phyloP scores from a whole-genome alignment of 2,113 vertebrate species.

The Rallus limicola region DNA sequence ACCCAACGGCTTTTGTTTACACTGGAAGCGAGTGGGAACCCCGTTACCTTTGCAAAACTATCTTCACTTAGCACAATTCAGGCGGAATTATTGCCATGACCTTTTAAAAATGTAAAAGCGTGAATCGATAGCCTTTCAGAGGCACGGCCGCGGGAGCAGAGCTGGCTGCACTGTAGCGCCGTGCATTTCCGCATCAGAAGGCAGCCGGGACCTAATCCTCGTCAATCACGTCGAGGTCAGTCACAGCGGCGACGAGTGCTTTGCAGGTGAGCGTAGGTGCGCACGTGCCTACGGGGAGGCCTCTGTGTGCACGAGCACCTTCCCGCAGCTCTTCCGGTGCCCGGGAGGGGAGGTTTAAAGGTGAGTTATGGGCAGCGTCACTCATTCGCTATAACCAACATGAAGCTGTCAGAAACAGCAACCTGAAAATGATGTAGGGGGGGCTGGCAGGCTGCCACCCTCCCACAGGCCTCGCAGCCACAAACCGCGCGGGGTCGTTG shows the following conservation, averaged over 20 bases:
- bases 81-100: slow-evolving; percentile 81
- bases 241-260: slow-evolving; percentile 1
- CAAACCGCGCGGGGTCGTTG: slow-evolving; percentile 33
- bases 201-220: slow-evolving; percentile 83
- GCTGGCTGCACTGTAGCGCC: slow-evolving; percentile 51
- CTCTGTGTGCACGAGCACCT: not conserved
- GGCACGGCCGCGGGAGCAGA: slow-evolving; percentile 57
- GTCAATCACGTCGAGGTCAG: slow-evolving; percentile 75
- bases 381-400: slow-evolving; percentile 68
- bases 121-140: slow-evolving; percentile 77
- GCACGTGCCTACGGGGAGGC: not conserved
- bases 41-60: slow-evolving; percentile 76
- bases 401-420: slow-evolving; percentile 58
- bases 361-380: slow-evolving; percentile 64
- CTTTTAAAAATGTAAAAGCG: slow-evolving; percentile 79
- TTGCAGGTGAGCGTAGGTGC: not conserved
- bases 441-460: slow-evolving; percentile 68
- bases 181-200: slow-evolving; percentile 78
- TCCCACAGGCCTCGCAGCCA: slow-evolving; percentile 58
- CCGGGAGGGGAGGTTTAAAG: not conserved
- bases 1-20: slow-evolving; percentile 67
- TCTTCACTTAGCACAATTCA: slow-evolving; percentile 80
- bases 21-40: slow-evolving; percentile 51
- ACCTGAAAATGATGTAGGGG: slow-evolving; percentile 42
- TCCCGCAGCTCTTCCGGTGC: not conserved